Base-by-base conservation (phyloP, 2,888 invertebrate genomes). In the Octodonta nipae region DNA sequence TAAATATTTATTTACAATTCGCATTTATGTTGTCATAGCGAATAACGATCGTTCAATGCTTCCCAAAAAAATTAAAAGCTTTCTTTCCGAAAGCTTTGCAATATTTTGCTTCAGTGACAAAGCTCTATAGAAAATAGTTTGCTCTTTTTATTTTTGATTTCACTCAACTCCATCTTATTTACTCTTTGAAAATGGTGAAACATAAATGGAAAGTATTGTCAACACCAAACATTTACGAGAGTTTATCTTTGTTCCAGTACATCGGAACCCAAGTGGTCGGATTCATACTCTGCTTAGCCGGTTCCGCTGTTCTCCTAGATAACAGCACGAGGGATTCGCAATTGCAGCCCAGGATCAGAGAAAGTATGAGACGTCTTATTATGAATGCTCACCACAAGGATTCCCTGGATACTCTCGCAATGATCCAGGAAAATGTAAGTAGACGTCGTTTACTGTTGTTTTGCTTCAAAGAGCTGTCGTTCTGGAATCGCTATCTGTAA, bases 371-470 rank as follows among this genome's bases (percentile, higher is more conserved):
- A 14, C 62, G 71, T 28, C 70, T 88, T 36, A 85, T 89, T 45
- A 71, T 78, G 55, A 80, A 82, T 47, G 80, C 84, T 3, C 75
- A 81, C 48, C 73, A 81, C 50, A 73, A 77, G 33, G 68, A 68
- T 42, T 76, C 81, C 28, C 63, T 71, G 31, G 65, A 69, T 43
- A 75, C 78, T 30, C 66, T 89, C 13, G 73, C 76, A 49, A 73
- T 81, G 69, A 76, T 88, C 28, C 88, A 89, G 56, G 86, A 88
- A 67, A 80, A 78, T 47, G 84, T 84, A 65, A 74, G 76, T 64
- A 35, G 31, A 28, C 22, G 22, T 22, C 11, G 11, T 22, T 22
- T 22, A 22, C 11, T 22, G n/a, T 22, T n/a, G 22, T 22, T 22
- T 22, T 22, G 22, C 11, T 22, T 22, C 10, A n/a, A n/a, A n/a